A percentile compares a stretch with the other conserved stretches of the same genome.
Evolutionary conservation across 2,113 vertebrate genomes (phyloP).

Genomic region (Beaufortia kweichowensis): DNA sequence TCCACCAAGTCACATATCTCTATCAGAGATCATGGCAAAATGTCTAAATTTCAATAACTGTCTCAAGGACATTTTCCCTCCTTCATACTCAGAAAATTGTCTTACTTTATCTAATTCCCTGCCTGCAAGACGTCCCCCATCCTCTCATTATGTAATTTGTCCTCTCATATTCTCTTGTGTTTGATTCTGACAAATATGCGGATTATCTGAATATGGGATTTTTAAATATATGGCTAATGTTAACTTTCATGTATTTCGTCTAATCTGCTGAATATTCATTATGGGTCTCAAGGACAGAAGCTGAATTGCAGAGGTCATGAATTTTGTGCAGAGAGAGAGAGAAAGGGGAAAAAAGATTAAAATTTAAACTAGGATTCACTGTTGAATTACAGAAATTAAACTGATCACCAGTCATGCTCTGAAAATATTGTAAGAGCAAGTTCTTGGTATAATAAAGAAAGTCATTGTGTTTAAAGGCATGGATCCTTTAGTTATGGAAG

Average conservation of each 20-base stretch:
- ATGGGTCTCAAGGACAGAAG: conserved; percentile 61
- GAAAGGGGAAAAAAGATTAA: conserved; percentile 15
- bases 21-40: background rate
- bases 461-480: conserved; percentile 16
- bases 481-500: conserved; percentile 7
- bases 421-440: conserved; percentile 35
- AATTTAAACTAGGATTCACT: conserved; percentile 59
- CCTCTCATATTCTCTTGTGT: conserved; percentile 56
- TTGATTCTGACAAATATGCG: conserved; percentile 62
- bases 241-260: conserved; percentile 58
- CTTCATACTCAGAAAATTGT: conserved; percentile 50
- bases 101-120: conserved; percentile 45
- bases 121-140: conserved; percentile 42
- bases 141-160: conserved; percentile 61
- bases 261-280: conserved; percentile 63
- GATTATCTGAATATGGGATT: conserved; percentile 62
- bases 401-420: conserved; percentile 11
- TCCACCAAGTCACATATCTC: too few species aligned
- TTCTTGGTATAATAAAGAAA: conserved; percentile 41
- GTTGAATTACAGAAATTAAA: conserved; percentile 38
- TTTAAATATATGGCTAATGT: conserved; percentile 60
- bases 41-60: conserved; percentile 45
- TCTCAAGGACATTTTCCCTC: conserved; percentile 52
- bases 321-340: conserved; percentile 41
- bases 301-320: conserved; percentile 56